Conservation (phyloP, 2,113 vertebrate species). For the Malurus alboscapulatus region DNA sequence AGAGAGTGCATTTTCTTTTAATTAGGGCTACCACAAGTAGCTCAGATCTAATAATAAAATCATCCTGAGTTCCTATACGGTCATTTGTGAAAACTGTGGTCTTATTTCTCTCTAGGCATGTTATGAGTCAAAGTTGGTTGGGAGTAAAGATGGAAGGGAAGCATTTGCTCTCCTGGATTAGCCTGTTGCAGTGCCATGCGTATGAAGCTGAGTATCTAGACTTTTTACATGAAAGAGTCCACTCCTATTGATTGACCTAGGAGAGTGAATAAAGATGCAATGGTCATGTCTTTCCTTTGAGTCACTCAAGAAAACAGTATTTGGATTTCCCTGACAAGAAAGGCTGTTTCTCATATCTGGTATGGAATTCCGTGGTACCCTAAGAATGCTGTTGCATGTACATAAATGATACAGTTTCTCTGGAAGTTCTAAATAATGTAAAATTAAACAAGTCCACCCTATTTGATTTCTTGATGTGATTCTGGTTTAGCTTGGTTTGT, state of each 20-base stretch:
- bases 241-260: not conserved
- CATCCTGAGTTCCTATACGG: not conserved
- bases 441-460: constrained; percentile 29
- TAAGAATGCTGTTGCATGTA: constrained; percentile 4
- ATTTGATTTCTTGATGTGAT: constrained; percentile 38
- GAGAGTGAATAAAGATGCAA: not conserved
- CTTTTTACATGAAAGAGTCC: not conserved
- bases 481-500: constrained; percentile 68
- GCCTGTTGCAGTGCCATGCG: not conserved
- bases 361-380: not conserved
- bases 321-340: not conserved
- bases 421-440: constrained; percentile 20
- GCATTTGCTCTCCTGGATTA: not conserved
- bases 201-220: not conserved
- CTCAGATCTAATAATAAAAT: not conserved
- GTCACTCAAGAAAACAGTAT: not conserved
- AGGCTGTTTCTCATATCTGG: not conserved
- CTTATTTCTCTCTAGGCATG: not conserved
- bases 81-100: not conserved
- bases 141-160: not conserved
- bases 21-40: not conserved
- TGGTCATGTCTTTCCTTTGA: not conserved
- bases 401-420: constrained; percentile 32
- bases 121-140: not conserved
- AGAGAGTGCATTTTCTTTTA: not conserved